Evolutionary conservation across 2,888 invertebrate genomes (phyloP), one percentile per base, ranked within the genome.

Genomic region (Pristionchus entomophagus): DNA sequence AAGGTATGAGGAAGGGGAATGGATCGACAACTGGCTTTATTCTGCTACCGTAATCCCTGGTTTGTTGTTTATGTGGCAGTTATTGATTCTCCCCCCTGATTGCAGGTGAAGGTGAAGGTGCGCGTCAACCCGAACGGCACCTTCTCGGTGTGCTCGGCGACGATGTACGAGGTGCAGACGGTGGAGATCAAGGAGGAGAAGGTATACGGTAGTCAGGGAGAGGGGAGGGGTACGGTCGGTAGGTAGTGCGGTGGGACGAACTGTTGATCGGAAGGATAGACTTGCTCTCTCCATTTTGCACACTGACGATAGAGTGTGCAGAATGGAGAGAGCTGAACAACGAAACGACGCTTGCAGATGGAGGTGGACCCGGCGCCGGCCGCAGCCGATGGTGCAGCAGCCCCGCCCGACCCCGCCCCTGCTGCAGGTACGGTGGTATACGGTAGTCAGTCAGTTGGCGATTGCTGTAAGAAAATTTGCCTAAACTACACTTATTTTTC

Each of bases 51-150:
- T n/a, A n/a, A n/a, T n/a, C n/a, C n/a, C n/a, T n/a, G 69, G 32
- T 35, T 12, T 35, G 29, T 17, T 10, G 5, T 5, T 73, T 26
- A 77, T 22, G 22, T 32, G 35, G 38, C 0, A 35, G 3, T 32
- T 32, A 3, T 69, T 29, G 4, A 19, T 69, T 17, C 35, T 17
- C 32, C 12, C 5, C 17, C 14, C 45, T 45, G 6, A 32, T 84
- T 77, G 1, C 51, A 91, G 81, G 90, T 92, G 0, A 98, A 98
- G 94, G 96, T 99, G 6, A 99, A 98, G 95, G 97, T 97, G 10
- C 96, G 98, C 91, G 95, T 99, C 85, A 98, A 98, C 95, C 95
- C 96, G 82, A 96, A 99, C 94, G 99, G 99, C 83, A 96, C 98
- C 88, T 96, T 99, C 93, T 95, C 96, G 19, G 96, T 99, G 38